Evolutionary conservation across 2,113 vertebrate species (phyloP), one percentile per base, ranked within the genome.

Genomic region (Perccottus glenii): DNA sequence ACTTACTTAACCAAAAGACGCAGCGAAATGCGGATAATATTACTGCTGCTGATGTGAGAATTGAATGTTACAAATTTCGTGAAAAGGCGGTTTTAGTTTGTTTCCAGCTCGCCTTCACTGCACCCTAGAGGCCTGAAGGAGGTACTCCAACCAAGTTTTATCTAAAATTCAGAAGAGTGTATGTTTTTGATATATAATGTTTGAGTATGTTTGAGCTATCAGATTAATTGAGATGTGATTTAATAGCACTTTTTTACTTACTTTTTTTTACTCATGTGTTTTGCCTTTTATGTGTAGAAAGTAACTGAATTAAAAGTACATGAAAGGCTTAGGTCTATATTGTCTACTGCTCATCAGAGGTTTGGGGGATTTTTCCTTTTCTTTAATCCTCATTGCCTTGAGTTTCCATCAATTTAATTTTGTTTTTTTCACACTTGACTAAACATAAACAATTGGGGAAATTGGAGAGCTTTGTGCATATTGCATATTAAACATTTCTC

Each of bases 351-450:
- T 27, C 42, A 43, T 43, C 10, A 2, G 3, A 43, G 7, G 10
- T 43, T 12, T 48, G 42, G 8, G 14, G 14, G 36, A 11, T 48
- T 48, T 2, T 59, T 44, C 1, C 32, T 49, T 43, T 36, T n/a
- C 16, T 57, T 52, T 67, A 50, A 53, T 40, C 46, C 9, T 44
- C 43, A 60, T 64, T 19, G 56, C 49, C 71, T 56, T 50, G 50
- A 59, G 32, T 55, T 55, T 15, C 19, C n/a, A 45, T 49, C 47
- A 64, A 71, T 60, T 38, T 56, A 2, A 62, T 75, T 64, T 49
- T 51, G 33, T 60, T 74, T 74, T n/a, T 65, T 59, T 72, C 69
- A 58, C 47, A 62, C 58, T 51, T 57, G n/a, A 50, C 55, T 59
- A 52, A 35, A 48, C 6, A 35, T 36, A 48, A 67, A 62, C 4